Evolutionary conservation across 2,888 invertebrate genomes (phyloP), one percentile per base, ranked within the genome.

Genomic region (Polia nebulosa): DNA sequence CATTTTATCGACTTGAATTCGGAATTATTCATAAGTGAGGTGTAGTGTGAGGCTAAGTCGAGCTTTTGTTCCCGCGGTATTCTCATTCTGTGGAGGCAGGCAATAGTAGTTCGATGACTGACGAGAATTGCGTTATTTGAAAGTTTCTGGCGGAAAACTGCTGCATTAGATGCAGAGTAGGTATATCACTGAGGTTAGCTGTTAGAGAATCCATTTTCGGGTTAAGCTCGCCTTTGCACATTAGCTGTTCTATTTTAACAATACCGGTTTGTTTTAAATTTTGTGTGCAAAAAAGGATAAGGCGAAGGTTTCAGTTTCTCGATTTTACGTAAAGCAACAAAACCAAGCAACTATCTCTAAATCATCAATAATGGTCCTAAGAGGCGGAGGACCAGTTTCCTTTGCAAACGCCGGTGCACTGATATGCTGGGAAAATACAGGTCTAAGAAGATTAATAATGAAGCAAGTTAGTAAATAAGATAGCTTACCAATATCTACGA

Each of bases 401-500:
- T 59, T 77, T 78, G 45, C 34, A 45, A 78, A 63, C 17, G 34
- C 58, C 49, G 53, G 44, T n/a, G n/a, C 27, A 34, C 39, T 72
- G 53, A 78, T 74, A 72, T 51, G 44, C 56, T 58, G 27, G 27
- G 22, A 52, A 60, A 64, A 51, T 34, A 56, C 17, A 25, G 20
- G 32, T n/a, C 25, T 45, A 27, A n/a, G 11, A 56, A 63, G 59
- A 75, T 29, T 11, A 51, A 75, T 63, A 45, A 22, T 29, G 29
- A 27, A 51, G 34, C 20, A 20, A 59, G 51, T 56, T 63, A 53
- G 25, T 60, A 55, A 62, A 58, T 78, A 64, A 52, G 55, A 25
- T 64, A 3, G 64, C 79, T 75, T 78, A 70, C 69, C 69, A 45
- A 15, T 52, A 34, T 20, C n/a, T 29, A 78, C 51, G 41, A 78